phyloP scores from a whole-genome alignment of 2,113 vertebrate genomes.

The Bambusicola thoracicus region DNA sequence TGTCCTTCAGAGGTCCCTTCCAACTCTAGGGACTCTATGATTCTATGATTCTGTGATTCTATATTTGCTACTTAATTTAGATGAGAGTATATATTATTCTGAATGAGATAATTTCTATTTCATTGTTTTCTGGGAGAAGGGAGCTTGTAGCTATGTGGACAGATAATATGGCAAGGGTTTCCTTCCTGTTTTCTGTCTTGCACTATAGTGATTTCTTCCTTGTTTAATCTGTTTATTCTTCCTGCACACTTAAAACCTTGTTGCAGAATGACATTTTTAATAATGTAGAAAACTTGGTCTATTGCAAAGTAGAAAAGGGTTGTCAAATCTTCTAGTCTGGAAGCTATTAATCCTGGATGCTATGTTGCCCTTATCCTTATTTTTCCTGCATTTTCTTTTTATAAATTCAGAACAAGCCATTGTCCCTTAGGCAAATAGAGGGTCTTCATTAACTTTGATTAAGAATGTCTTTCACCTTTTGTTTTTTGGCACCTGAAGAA shows the following conservation, averaged over 20 bases:
- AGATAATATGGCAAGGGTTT: not conserved
- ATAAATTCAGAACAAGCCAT: not conserved
- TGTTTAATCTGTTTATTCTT: not conserved
- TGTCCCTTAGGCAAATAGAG: not conserved
- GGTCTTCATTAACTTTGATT: not conserved
- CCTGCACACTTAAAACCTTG: not conserved
- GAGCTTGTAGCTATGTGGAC: not conserved
- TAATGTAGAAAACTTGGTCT: not conserved
- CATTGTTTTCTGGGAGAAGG: not conserved
- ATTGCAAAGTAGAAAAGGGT: not conserved
- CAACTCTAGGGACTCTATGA: no score
- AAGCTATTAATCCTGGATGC: not conserved
- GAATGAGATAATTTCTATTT: not conserved
- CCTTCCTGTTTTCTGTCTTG: not conserved
- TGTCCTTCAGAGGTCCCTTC: no score
- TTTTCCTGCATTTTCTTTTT: not conserved
- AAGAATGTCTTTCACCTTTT: not conserved
- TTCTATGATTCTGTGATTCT: no score
- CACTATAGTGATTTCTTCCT: not conserved
- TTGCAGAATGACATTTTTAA: not conserved
- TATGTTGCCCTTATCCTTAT: not conserved
- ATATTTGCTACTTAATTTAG: not conserved
- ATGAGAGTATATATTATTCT: not conserved
- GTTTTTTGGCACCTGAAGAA: not conserved
- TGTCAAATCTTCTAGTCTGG: not conserved